Conservation (phyloP, 30 jellyfish, hydroid and myxozoan species). For the Cassiopea andromeda region DNA sequence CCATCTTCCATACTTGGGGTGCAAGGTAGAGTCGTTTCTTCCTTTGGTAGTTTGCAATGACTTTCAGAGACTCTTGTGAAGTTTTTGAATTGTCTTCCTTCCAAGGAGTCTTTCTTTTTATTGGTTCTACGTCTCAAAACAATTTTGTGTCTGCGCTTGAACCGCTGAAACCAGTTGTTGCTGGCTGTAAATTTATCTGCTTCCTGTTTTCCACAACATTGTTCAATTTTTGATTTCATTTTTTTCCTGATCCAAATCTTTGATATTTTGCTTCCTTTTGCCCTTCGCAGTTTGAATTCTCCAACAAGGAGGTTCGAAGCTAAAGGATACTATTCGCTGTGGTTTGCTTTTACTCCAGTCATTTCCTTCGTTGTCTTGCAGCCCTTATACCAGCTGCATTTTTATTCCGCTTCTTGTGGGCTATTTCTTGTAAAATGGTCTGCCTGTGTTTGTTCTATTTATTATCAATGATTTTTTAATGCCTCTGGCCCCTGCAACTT, state of each 20-base stretch:
- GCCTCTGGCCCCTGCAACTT: slow-evolving; percentile 42
- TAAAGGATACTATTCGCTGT: slow-evolving; percentile 25
- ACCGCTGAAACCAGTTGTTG: slow-evolving; percentile 42
- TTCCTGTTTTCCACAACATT: slow-evolving; percentile 5
- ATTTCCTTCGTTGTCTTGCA: slow-evolving; percentile 32
- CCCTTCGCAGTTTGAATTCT: slow-evolving; percentile 59
- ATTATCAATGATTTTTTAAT: slow-evolving; percentile 17
- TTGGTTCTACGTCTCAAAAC: slow-evolving; percentile 42
- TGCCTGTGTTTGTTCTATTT: slow-evolving; percentile 18
- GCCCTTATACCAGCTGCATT: slow-evolving; percentile 31
- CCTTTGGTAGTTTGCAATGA: slow-evolving; percentile 52
- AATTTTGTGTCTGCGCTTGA: slow-evolving; percentile 44
- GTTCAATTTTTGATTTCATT: background rate
- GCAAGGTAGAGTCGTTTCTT: slow-evolving; percentile 22
- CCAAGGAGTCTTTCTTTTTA: slow-evolving; percentile 29
- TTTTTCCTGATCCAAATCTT: slow-evolving; percentile 56
- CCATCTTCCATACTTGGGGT: slow-evolving; percentile 48
- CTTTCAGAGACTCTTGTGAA: slow-evolving; percentile 46
- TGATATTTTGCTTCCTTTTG: slow-evolving; percentile 64
- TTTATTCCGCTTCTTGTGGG: slow-evolving; percentile 32
- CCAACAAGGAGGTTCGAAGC: slow-evolving; percentile 52
- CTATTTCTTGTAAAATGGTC: slow-evolving; percentile 35
- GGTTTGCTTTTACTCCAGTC: slow-evolving; percentile 26
- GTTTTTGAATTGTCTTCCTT: slow-evolving; percentile 40
- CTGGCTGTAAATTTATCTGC: slow-evolving; percentile 33